phyloP scores from a whole-genome alignment of 2,888 invertebrate species.

The Diarsia rubi region DNA sequence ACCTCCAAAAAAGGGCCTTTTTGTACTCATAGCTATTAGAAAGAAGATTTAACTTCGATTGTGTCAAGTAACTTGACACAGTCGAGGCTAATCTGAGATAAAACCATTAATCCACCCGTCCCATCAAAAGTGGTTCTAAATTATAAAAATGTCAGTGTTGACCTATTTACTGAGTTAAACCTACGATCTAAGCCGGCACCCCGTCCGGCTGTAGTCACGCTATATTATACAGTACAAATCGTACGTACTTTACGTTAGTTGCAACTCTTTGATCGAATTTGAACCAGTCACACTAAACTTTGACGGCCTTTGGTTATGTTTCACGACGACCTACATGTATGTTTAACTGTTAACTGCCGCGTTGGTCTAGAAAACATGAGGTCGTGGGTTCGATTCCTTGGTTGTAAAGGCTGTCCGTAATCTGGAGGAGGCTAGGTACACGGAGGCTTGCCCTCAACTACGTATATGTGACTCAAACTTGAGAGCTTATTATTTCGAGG shows the following conservation, averaged over 20 bases:
- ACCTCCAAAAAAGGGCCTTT: too few species aligned
- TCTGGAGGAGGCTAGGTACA: too few species aligned
- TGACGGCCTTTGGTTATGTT: not conserved
- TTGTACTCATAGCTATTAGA: too few species aligned
- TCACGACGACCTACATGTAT: not conserved
- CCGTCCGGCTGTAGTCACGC: conserved; percentile 2
- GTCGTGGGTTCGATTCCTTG: too few species aligned
- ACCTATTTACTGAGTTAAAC: conserved; percentile 24
- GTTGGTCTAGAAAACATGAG: too few species aligned
- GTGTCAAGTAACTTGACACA: not conserved
- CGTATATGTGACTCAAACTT: too few species aligned
- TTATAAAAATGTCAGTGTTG: conserved; percentile 21
- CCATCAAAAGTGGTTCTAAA: not conserved
- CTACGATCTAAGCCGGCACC: conserved; percentile 4
- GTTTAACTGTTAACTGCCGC: too few species aligned
- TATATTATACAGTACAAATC: not conserved
- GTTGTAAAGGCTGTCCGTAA: too few species aligned
- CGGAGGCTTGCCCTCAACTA: too few species aligned
- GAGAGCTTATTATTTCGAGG: too few species aligned
- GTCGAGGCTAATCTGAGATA: not conserved
- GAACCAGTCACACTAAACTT: not conserved
- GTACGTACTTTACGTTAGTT: not conserved
- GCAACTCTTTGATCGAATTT: not conserved
- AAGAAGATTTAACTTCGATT: too few species aligned
- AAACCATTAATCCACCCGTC: not conserved